Evolutionary conservation across 2,888 invertebrate genomes (phyloP), one percentile per base, ranked within the genome.

Genomic region (Sarcophaga caerulescens): DNA sequence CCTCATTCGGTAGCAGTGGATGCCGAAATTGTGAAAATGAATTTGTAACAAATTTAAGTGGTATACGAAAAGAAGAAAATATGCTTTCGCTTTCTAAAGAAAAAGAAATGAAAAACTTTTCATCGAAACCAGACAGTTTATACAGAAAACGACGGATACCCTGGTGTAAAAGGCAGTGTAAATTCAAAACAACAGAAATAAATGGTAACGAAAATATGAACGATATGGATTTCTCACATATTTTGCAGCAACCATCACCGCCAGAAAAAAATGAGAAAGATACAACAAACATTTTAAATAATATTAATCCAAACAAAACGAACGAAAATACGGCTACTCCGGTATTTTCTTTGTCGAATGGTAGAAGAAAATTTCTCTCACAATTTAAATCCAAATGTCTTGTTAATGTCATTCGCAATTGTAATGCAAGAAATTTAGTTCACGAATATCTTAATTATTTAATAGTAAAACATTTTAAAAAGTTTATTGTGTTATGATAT

Each of bases 11-110:
- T 11, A 87, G 87, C 12, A 88, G 89, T 14, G 90, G 90, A 0
- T 91, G 92, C 77, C 87, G 89, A 23, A 91, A 91, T 68, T 91
- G 91, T 73, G 91, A 91, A 44, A 79, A 87, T 21, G 88, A 88
- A 17, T 12, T 78, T 1, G 69, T 75, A 8, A 6, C 85, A 5
- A 23, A 35, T 57, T 59, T 69, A 4, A 59, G 59, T 21, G 66
- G 73, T 44, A 45, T 52, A 14, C 52, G 25, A 12, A 80, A 19
- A 4, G n/a, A 1, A 11, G 17, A 52, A 4, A 60, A 44, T 19
- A 25, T 4, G 5, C 5, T 12, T 52, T 12, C 10, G 17, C 10
- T 52, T 3, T 52, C 52, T 52, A 52, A 52, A 5, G 52, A 52
- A 52, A 52, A 1, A 14, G 52, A 10, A 14, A 52, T 52, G 52